phyloP scores from a whole-genome alignment of 2,888 invertebrate species.

The Oasisia sp. region DNA sequence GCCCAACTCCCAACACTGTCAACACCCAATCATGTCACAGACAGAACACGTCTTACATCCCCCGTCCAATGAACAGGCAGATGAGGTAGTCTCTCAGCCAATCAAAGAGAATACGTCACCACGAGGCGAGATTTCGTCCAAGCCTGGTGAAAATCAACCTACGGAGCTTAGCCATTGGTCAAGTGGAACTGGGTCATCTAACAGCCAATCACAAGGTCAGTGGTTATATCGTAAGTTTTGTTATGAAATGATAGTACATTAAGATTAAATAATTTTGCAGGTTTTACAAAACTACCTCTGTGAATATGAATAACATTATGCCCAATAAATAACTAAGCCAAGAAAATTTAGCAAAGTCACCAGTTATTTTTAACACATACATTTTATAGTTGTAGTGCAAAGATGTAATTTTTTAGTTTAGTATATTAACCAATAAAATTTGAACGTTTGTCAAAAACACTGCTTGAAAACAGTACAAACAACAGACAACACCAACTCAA shows the following conservation, averaged over 20 bases:
- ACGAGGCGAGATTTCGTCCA: neutral
- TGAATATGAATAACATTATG: neutral
- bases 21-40: neutral
- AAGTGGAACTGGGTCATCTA: neutral
- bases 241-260: neutral
- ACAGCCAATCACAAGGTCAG: conserved; percentile 9
- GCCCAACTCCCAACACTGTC: neutral
- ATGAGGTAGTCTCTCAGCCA: neutral
- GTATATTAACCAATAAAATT: too few relatives aligned
- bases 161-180: too few relatives aligned
- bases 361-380: too few relatives aligned
- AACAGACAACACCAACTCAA: too few relatives aligned
- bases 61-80: neutral
- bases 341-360: too few relatives aligned
- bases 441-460: too few relatives aligned
- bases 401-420: too few relatives aligned
- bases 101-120: neutral
- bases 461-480: too few relatives aligned
- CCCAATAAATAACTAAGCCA: too few relatives aligned
- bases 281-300: neutral
- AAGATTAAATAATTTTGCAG: neutral
- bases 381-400: too few relatives aligned
- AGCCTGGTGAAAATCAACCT: neutral
- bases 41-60: neutral
- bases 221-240: neutral